Evolutionary conservation across 2,797 vertebrate genomes (phyloP).

Genomic region (Cephalopachus bancanus): DNA sequence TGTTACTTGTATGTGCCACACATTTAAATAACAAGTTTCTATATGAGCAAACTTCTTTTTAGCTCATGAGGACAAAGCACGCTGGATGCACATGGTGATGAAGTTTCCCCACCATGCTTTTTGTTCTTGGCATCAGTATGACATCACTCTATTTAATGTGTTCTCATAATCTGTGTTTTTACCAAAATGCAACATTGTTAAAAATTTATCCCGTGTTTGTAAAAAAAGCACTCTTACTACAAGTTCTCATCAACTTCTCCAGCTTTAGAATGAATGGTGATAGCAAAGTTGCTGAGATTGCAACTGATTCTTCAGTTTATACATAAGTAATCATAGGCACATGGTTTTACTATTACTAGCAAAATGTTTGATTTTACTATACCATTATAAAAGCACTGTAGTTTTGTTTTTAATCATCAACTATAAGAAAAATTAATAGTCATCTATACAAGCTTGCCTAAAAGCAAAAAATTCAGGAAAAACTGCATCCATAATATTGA

Average conservation of each 20-base stretch:
- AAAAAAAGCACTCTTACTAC: background rate
- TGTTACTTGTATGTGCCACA: slow-evolving; percentile 31
- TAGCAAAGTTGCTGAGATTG: background rate
- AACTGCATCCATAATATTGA: background rate
- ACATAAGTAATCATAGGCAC: background rate
- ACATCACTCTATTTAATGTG: background rate
- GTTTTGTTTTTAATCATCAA: slow-evolving; percentile 37
- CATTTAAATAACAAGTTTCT: slow-evolving; percentile 43
- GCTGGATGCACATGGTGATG: background rate
- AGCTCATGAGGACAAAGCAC: background rate
- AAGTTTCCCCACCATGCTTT: background rate
- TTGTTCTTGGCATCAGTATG: background rate
- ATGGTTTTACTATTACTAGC: slow-evolving; percentile 2
- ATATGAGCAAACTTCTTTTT: background rate
- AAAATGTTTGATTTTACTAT: slow-evolving; percentile 35
- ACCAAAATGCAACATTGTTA: slow-evolving; percentile 25
- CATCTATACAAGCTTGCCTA: background rate
- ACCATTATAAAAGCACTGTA: slow-evolving; percentile 34
- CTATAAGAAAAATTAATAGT: background rate
- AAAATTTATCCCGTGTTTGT: slow-evolving; percentile 31
- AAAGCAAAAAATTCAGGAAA: background rate
- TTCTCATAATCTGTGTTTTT: slow-evolving; percentile 36
- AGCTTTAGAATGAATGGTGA: background rate
- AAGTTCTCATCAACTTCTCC: background rate
- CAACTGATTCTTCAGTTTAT: background rate